Conservation (phyloP, 2,888 invertebrate species). For the Tuberolachnus salignus region DNA sequence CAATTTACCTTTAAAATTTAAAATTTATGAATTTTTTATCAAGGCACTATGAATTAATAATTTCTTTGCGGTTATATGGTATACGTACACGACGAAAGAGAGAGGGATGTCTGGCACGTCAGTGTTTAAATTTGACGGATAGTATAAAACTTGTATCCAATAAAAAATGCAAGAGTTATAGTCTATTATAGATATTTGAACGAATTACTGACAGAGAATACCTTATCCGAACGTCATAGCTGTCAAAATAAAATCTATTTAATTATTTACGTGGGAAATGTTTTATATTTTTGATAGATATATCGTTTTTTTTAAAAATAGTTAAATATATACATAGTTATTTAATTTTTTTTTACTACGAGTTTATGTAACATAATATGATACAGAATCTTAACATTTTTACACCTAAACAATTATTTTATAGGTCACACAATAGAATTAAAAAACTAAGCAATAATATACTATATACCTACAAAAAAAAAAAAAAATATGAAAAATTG, state of each 20-base stretch:
- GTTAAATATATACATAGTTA: background rate
- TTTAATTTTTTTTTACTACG: background rate
- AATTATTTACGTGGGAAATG: constrained; percentile 28
- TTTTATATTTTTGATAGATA: background rate
- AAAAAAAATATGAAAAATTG: background rate
- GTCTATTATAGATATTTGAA: constrained; percentile 10
- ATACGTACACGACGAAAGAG: background rate
- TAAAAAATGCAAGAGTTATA: constrained; percentile 33
- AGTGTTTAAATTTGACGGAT: constrained; percentile 17
- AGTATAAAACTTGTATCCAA: background rate
- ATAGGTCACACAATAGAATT: constrained; percentile 10
- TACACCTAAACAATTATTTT: background rate
- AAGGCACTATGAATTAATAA: constrained; percentile 41
- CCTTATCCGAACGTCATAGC: background rate
- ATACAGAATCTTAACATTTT: background rate
- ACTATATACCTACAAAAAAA: background rate
- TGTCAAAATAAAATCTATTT: background rate
- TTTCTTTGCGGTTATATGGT: background rate
- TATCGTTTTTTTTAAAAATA: background rate
- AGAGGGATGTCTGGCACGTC: background rate
- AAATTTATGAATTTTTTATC: constrained; percentile 33
- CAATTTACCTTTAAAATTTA: constrained; percentile 40
- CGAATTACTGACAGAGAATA: constrained; percentile 5
- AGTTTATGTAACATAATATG: background rate
- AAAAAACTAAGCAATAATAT: background rate